These are phyloP conservation scores for Dermatemys mawii DNA, from an alignment of 2,113 vertebrate genomes.

Conservation along the genomic window DNA sequence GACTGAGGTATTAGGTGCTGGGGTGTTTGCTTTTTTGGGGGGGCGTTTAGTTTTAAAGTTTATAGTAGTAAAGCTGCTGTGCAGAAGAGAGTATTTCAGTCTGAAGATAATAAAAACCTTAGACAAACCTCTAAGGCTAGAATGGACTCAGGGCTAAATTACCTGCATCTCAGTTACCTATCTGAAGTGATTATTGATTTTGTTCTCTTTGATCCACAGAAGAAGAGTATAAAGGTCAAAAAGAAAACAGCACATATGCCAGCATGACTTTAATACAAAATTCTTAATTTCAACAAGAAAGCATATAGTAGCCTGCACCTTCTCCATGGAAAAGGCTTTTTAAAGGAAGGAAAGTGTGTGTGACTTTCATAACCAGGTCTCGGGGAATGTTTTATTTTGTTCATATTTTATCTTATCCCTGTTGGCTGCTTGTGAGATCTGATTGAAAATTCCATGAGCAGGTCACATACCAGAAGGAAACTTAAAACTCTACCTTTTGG, in stretches of 20 bases:
- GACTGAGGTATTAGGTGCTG: background rate
- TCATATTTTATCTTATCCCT: background rate
- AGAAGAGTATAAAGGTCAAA: background rate
- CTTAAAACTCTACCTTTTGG: background rate
- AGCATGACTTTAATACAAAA: background rate
- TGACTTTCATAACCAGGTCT: background rate
- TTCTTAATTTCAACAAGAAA: background rate
- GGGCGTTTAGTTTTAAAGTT: background rate
- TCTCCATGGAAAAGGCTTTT: background rate
- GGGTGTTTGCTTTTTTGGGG: background rate
- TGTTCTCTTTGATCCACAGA: background rate
- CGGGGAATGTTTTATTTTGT: background rate
- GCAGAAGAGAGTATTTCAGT: background rate
- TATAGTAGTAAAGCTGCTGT: background rate
- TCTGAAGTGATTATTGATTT: constrained; percentile 18
- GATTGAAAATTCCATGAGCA: background rate
- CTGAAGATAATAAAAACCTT: background rate
- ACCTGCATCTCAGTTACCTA: background rate
- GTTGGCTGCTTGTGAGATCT: background rate
- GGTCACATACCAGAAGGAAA: background rate
- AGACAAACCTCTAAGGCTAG: background rate
- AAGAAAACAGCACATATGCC: background rate
- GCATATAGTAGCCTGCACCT: background rate
- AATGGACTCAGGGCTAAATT: background rate
- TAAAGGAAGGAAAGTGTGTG: background rate